Base-by-base conservation (phyloP, 2,113 vertebrate species). In the Aleadryas rufinucha region DNA sequence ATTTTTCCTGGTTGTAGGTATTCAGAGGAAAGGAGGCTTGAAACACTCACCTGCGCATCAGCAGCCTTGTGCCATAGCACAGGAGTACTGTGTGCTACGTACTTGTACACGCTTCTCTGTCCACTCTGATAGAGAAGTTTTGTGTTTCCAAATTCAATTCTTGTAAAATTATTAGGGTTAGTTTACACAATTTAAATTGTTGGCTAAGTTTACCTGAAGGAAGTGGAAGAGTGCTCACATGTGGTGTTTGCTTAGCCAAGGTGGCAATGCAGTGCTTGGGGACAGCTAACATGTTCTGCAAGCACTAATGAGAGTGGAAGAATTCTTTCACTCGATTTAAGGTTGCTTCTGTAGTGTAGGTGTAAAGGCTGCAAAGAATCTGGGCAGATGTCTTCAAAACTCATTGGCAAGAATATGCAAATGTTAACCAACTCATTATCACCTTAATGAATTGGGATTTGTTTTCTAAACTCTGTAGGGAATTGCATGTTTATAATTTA, bases 391-490 rank as follows among this genome's bases (percentile, higher is more conserved):
- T 94, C 86, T 95, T 93, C 72, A 89, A 45, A 95, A 93, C 80
- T 87, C 63, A 39, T 44, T 75, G 64, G 56, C 68, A 74, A 87
- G 31, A 79, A 41, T 81, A 95, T 94, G 93, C n/a, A 96, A 95
- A 95, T 91, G 39, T 75, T 92, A 97, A 95, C 93, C 93, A 89
- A 84, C 91, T 96, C 84, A 95, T 97, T 96, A 95, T 94, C 94
- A 87, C 89, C 56, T 81, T 95, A 95, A 97, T 95, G 91, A 95
- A 96, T 91, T 92, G 69, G 80, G 24, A 89, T 92, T 93, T 95
- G 94, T 91, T 95, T 95, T 90, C 77, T 95, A 75, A 96, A 93
- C 94, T 97, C 86, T 84, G 71, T 59, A 92, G 84, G 89, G 94
- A 91, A 71, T 87, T 92, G 71, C 68, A 84, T 70, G 52, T 4